Conservation (phyloP, 2,113 vertebrate species). For the Nettapus auritus region DNA sequence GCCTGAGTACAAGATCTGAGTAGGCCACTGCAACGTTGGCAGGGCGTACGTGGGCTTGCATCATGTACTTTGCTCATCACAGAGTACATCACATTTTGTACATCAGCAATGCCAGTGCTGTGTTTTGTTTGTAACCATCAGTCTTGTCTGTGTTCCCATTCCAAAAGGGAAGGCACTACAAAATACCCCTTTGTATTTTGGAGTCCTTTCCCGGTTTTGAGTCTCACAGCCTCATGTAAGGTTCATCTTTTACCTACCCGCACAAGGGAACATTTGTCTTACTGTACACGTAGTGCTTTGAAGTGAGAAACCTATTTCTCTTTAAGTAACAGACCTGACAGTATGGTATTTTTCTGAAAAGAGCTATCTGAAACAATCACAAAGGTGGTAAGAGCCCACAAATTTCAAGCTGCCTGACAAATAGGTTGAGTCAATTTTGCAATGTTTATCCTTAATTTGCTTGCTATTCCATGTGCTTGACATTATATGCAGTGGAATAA, state of each 20-base stretch:
- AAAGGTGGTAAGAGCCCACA: background rate
- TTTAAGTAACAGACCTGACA: background rate
- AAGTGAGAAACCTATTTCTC: background rate
- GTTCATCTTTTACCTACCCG: background rate
- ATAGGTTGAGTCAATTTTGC: background rate
- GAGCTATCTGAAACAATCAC: background rate
- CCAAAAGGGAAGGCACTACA: background rate
- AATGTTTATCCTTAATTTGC: background rate
- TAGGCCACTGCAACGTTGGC: background rate
- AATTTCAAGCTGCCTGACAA: background rate
- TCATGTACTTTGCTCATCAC: background rate
- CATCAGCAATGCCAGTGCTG: background rate
- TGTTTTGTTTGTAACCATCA: background rate
- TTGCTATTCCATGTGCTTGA: background rate
- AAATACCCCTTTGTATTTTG: background rate
- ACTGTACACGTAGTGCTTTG: background rate
- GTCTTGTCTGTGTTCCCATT: background rate
- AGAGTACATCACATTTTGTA: too few relatives aligned
- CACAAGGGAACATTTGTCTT: background rate
- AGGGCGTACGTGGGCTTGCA: background rate
- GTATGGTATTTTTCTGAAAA: background rate
- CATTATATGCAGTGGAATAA: rapidly evolving
- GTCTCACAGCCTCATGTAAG: background rate
- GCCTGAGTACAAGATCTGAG: background rate
- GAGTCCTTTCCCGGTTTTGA: background rate